Conservation (phyloP, 37 sponge, comb jelly and placozoan genomes). For the Spongia lamella region DNA sequence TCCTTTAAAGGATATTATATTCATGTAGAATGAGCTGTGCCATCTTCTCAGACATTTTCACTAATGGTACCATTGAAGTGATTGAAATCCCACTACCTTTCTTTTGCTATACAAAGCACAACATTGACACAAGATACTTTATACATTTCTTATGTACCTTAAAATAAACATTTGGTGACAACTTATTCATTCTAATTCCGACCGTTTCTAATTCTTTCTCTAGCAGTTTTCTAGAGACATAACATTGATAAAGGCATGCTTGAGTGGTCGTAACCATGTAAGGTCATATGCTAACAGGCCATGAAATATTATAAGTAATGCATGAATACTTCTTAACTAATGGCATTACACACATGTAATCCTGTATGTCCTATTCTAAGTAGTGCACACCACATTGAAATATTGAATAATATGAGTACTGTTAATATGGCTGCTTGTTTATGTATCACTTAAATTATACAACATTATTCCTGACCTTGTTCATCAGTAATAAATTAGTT, state of each 20-base stretch:
- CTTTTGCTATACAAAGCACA: constrained; percentile 52
- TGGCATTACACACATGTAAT: constrained; percentile 4
- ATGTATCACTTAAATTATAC: too few relatives aligned
- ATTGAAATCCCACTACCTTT: constrained; percentile 95
- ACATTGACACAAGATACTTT: neutral
- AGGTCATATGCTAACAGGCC: too few relatives aligned
- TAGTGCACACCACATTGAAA: neutral
- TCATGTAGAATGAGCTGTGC: constrained; percentile 95
- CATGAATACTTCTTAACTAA: constrained; percentile 24
- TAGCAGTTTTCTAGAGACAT: constrained; percentile 49
- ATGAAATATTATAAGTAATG: too few relatives aligned
- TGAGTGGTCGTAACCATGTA: too few relatives aligned
- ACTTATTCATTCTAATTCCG: constrained; percentile 92
- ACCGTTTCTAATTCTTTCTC: constrained; percentile 91
- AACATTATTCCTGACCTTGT: too few relatives aligned
- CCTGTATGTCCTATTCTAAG: neutral
- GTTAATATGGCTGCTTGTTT: too few relatives aligned
- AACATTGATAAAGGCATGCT: neutral
- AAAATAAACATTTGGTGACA: constrained; percentile 94
- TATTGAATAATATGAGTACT: too few relatives aligned
- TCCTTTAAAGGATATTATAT: constrained; percentile 79
- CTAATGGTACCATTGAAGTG: constrained; percentile 82
- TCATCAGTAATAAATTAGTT: too few relatives aligned
- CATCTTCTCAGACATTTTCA: constrained; percentile 91
- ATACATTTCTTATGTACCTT: constrained; percentile 49